Percentiles rank a stretch among this genome's conserved stretches.
These are phyloP conservation scores for Vidua macroura DNA, from an alignment of 2,113 vertebrate genomes.

Conservation along the genomic window DNA sequence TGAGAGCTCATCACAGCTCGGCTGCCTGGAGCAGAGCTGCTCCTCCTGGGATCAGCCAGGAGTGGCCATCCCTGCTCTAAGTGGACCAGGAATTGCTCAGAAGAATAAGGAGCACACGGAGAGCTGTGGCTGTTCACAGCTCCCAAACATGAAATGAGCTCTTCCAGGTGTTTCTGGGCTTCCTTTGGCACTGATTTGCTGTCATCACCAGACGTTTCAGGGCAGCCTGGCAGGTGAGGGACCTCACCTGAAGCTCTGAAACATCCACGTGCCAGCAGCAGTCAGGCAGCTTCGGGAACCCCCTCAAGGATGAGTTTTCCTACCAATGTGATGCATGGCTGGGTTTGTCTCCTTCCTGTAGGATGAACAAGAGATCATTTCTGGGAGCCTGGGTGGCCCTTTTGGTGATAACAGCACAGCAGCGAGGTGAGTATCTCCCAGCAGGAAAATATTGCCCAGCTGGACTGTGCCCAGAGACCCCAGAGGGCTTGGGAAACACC, in stretches of 20 bases:
- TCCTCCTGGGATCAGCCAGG: not conserved
- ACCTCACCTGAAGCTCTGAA: not conserved
- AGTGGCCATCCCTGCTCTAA: not conserved
- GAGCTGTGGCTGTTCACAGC: not conserved
- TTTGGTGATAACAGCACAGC: slow-evolving; percentile 57
- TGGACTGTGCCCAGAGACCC: not conserved
- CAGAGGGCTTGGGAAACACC: not conserved
- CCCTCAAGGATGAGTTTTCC: not conserved
- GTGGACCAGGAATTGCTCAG: not conserved
- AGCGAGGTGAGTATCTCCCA: slow-evolving; percentile 71
- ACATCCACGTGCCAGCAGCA: not conserved
- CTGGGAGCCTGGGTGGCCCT: slow-evolving; percentile 75
- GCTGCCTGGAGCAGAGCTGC: not conserved
- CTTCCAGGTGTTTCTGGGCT: not conserved
- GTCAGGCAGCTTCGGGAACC: not conserved
- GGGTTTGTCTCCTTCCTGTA: slow-evolving; percentile 45
- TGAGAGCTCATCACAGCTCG: not conserved
- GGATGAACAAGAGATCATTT: slow-evolving; percentile 76
- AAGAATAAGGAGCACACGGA: not conserved
- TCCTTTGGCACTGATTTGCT: not conserved
- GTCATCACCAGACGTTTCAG: not conserved
- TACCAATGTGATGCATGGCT: slow-evolving; percentile 1
- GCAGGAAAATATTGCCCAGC: not conserved
- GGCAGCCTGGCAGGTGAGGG: not conserved
- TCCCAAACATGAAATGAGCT: not conserved